phyloP scores from a whole-genome alignment of 1,140 invertebrate species.

The Drosophila kurseongensis region DNA sequence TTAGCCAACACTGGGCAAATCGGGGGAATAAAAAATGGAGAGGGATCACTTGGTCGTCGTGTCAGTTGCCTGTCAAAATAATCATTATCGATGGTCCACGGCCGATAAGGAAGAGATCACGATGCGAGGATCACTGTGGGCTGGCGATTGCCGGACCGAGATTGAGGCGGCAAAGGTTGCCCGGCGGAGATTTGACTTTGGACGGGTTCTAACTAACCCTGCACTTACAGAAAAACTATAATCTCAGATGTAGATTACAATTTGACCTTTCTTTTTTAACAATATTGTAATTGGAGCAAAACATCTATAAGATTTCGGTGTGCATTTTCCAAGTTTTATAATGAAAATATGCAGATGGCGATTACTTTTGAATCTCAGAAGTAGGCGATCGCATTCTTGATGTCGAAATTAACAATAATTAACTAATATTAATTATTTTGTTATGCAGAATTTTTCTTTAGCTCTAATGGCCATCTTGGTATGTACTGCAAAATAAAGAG shows the following conservation, averaged over 20 bases:
- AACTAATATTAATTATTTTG: too few relatives aligned
- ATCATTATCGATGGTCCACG: constrained; percentile 42
- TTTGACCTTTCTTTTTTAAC: too few relatives aligned
- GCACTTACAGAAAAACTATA: neutral
- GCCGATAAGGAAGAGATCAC: constrained; percentile 33
- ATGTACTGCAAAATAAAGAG: too few relatives aligned
- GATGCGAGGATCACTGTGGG: constrained; percentile 33
- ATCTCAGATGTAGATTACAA: neutral
- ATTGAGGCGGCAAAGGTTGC: constrained; percentile 35
- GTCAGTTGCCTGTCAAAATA: constrained; percentile 71
- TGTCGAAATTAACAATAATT: too few relatives aligned
- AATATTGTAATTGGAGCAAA: too few relatives aligned
- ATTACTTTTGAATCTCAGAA: too few relatives aligned
- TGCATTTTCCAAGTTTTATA: too few relatives aligned
- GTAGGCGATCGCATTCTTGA: too few relatives aligned
- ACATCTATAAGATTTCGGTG: too few relatives aligned
- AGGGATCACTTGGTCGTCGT: constrained; percentile 32
- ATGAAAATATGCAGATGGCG: too few relatives aligned
- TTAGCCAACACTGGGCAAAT: constrained; percentile 59
- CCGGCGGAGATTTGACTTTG: constrained; percentile 27
- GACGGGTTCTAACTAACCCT: constrained; percentile 2
- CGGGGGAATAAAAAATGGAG: neutral
- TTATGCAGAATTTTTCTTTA: too few relatives aligned
- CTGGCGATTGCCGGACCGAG: constrained; percentile 10
- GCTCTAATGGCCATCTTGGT: too few relatives aligned